phyloP scores from a whole-genome alignment of 2,113 vertebrate species.

The Drymodes brunneopygia region DNA sequence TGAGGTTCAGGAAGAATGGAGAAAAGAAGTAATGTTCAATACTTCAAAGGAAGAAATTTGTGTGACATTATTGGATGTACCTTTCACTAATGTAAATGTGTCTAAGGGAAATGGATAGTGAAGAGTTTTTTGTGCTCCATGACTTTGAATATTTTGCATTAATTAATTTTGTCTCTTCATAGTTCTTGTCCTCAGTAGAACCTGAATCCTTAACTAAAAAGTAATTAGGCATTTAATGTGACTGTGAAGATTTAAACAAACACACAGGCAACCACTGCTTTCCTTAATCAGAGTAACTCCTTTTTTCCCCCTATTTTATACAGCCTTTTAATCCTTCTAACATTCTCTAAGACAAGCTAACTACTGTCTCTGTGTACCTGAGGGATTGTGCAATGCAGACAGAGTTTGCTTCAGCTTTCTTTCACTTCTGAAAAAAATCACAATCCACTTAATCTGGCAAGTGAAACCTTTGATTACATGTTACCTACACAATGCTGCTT shows the following conservation, averaged over 20 bases:
- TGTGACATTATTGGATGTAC: neutral
- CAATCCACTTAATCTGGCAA: constrained; percentile 20
- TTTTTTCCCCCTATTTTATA: neutral
- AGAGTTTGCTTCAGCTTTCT: neutral
- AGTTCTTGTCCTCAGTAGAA: neutral
- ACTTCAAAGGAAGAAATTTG: neutral
- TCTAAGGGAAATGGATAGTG: neutral
- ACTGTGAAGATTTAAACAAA: constrained; percentile 1
- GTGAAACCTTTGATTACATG: constrained; percentile 23
- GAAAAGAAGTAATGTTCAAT: neutral
- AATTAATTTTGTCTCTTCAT: neutral
- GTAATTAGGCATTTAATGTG: neutral
- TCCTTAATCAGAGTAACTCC: neutral
- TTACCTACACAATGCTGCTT: neutral
- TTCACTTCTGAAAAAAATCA: constrained; percentile 11
- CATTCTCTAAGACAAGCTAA: neutral
- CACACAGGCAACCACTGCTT: neutral
- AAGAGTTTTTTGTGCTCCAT: neutral
- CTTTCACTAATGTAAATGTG: neutral
- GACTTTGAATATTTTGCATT: constrained; percentile 13
- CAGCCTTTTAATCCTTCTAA: constrained; percentile 8
- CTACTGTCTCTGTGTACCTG: neutral
- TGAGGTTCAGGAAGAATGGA: neutral
- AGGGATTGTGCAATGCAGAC: neutral
- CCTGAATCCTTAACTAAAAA: neutral